Conservation (phyloP, 2,888 invertebrate genomes). For the Linyphia triangularis region DNA sequence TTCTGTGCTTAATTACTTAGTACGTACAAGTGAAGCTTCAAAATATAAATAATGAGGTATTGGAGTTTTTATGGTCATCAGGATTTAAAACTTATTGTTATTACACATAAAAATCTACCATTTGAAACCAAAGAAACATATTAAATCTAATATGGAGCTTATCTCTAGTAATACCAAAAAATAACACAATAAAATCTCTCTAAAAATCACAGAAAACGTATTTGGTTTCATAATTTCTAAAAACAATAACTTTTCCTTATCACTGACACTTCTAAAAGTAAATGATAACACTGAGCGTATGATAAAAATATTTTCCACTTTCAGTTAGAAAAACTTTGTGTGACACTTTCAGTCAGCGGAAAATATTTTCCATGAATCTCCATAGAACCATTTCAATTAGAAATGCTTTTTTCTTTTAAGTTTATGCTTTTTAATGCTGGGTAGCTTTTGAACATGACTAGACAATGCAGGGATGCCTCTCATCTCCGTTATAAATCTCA, state of each 20-base stretch:
- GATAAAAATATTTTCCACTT: constrained; percentile 65
- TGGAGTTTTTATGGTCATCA: background rate
- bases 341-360: constrained; percentile 17
- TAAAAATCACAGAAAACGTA: constrained; percentile 42
- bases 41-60: background rate
- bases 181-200: background rate
- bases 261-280: constrained; percentile 59
- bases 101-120: background rate
- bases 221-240: constrained; percentile 31
- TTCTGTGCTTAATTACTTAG: background rate
- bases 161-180: constrained; percentile 1
- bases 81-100: background rate
- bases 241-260: constrained; percentile 27
- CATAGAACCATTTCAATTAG: constrained; percentile 8
- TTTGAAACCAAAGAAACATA: constrained; percentile 1
- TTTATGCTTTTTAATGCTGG: no score
- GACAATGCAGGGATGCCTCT: background rate
- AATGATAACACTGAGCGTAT: constrained; percentile 64
- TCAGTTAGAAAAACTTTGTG: constrained; percentile 40
- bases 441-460: background rate
- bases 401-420: background rate
- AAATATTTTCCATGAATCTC: constrained; percentile 21
- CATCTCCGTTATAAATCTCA: constrained; percentile 9
- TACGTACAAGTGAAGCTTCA: background rate
- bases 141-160: background rate